These are phyloP conservation scores for Enhydra lutris DNA, from an alignment of 2,113 vertebrate genomes.

Conservation along the genomic window DNA sequence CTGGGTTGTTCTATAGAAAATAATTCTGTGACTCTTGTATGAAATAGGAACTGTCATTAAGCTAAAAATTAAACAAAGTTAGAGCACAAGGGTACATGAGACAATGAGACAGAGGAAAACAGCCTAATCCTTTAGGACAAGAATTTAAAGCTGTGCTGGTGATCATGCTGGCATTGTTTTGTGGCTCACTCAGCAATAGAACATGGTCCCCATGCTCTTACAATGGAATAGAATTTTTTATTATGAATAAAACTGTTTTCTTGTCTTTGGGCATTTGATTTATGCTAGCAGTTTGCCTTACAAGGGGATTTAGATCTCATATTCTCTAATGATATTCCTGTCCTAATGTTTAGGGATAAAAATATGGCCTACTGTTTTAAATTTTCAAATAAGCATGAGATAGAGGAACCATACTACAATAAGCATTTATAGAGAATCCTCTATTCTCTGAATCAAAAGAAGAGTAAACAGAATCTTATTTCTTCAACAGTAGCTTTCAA, in stretches of 20 bases:
- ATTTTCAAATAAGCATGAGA: constrained; percentile 27
- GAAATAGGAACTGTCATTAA: background rate
- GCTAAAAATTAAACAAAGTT: background rate
- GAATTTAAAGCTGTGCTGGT: background rate
- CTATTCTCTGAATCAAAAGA: constrained; percentile 3
- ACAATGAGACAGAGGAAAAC: background rate
- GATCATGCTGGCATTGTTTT: background rate
- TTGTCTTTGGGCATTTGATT: background rate
- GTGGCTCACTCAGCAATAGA: background rate
- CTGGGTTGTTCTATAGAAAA: background rate
- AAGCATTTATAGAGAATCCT: constrained; percentile 26
- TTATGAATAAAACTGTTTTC: background rate
- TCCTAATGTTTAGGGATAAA: background rate
- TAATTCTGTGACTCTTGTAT: background rate
- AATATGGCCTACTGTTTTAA: background rate
- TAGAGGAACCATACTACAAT: background rate
- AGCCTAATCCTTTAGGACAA: background rate
- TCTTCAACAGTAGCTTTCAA: constrained; percentile 15
- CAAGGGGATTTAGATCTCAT: background rate
- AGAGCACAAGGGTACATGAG: background rate
- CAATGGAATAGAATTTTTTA: constrained; percentile 10
- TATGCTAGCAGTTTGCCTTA: background rate
- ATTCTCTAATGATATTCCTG: background rate
- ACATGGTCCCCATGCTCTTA: background rate
- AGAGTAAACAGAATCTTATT: constrained; percentile 35